Conservation (phyloP, 1,140 invertebrate species). For the Popillia japonica region DNA sequence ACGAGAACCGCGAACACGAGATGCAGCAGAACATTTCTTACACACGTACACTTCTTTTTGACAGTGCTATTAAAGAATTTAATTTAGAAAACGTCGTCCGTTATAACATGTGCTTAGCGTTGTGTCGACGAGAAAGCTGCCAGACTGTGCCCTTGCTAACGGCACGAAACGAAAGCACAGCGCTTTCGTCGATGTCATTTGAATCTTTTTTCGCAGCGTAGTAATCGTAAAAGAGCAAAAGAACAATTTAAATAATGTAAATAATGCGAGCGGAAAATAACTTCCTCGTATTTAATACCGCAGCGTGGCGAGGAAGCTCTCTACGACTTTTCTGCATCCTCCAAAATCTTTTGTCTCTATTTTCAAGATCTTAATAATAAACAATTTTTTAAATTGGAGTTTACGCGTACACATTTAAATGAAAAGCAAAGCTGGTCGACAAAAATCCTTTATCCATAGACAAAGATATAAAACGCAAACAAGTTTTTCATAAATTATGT, state of each 20-base stretch:
- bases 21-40: not conserved
- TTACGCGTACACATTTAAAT: too few species aligned
- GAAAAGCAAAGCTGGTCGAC: too few species aligned
- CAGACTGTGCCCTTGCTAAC: not conserved
- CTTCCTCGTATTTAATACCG: not conserved
- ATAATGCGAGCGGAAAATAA: not conserved
- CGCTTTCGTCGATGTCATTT: conserved; percentile 11
- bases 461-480: too few species aligned
- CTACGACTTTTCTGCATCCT: too few species aligned
- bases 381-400: too few species aligned
- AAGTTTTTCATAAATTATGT: too few species aligned
- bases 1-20: conserved; percentile 8
- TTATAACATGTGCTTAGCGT: conserved; percentile 10
- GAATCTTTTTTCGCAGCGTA: conserved; percentile 4
- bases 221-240: conserved; percentile 3
- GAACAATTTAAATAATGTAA: conserved; percentile 19
- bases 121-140: not conserved
- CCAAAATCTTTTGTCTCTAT: too few species aligned
- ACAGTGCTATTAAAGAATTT: conserved; percentile 34
- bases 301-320: too few species aligned
- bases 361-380: too few species aligned
- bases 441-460: too few species aligned
- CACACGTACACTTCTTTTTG: conserved; percentile 11
- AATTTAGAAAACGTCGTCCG: conserved; percentile 31
- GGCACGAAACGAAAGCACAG: not conserved